Evolutionary conservation across 2,113 vertebrate species (phyloP).

Genomic region (Bostrychus sinensis): DNA sequence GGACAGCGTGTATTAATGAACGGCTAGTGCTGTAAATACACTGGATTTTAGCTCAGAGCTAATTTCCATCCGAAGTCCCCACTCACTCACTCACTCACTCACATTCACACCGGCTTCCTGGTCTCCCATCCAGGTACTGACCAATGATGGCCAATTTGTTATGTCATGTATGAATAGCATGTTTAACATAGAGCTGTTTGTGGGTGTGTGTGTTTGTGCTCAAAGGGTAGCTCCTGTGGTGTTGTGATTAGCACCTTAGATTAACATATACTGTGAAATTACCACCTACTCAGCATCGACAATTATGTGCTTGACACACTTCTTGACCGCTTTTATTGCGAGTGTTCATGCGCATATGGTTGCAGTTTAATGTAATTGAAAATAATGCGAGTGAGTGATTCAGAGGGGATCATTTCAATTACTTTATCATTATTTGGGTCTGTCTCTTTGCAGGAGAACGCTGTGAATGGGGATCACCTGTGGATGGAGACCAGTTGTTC

Average conservation of each 20-base stretch:
- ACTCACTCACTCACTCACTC: no score
- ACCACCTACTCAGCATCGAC: conserved; percentile 31
- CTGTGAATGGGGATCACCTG: conserved; percentile 94
- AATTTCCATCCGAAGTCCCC: no score
- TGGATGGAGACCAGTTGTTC: conserved; percentile 99
- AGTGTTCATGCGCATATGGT: conserved; percentile 25
- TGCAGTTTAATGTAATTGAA: conserved; percentile 14
- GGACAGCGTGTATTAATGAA: no score
- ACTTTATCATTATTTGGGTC: not conserved
- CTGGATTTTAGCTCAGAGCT: no score
- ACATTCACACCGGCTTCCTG: no score
- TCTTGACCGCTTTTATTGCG: conserved; percentile 11
- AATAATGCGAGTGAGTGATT: conserved; percentile 8
- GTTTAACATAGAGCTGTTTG: not conserved
- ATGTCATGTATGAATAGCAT: no score
- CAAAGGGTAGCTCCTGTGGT: not conserved
- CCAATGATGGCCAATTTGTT: no score
- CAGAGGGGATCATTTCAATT: not conserved
- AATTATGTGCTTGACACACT: conserved; percentile 59
- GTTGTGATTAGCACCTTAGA: conserved; percentile 38
- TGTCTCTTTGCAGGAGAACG: conserved; percentile 85
- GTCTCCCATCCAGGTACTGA: no score
- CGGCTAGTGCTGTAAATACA: no score
- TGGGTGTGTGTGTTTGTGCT: conserved; percentile 25
- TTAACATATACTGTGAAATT: conserved; percentile 40